A percentile compares a stretch with the other conserved stretches of the same genome.
phyloP scores from a whole-genome alignment of 35 echinoderm and acorn worm species.

The Eucidaris tribuloides region DNA sequence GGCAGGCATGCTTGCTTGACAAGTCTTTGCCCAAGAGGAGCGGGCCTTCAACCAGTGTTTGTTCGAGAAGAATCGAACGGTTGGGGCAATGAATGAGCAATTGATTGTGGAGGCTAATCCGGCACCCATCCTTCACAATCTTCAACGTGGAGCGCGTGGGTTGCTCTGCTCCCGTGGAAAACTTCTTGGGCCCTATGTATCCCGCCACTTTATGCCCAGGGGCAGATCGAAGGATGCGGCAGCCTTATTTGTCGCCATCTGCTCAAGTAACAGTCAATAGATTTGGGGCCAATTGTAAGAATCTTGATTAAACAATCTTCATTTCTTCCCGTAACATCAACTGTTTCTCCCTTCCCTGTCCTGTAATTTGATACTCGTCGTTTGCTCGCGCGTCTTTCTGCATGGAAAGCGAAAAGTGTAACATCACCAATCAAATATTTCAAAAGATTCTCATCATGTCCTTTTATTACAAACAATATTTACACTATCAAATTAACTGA shows the following conservation, averaged over 20 bases:
- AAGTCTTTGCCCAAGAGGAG: not conserved
- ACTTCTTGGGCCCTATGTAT: not conserved
- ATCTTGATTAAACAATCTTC: constrained; percentile 19
- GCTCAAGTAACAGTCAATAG: constrained; percentile 21
- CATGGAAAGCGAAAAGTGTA: too few relatives aligned
- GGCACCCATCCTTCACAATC: not conserved
- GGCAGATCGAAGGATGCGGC: not conserved
- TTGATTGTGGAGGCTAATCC: constrained; percentile 7
- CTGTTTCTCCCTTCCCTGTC: too few relatives aligned
- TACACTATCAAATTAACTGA: too few relatives aligned
- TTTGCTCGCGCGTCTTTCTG: too few relatives aligned
- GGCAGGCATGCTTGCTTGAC: not conserved
- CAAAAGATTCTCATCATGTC: too few relatives aligned
- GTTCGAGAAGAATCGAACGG: constrained; percentile 11
- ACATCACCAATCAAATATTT: too few relatives aligned
- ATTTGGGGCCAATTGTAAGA: not conserved
- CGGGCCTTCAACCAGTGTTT: not conserved
- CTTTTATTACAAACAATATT: too few relatives aligned
- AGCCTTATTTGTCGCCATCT: constrained; percentile 6
- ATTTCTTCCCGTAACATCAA: too few relatives aligned
- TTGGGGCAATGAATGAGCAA: constrained; percentile 5
- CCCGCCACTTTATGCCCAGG: not conserved
- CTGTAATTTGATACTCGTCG: too few relatives aligned
- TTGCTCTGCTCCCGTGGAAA: not conserved
- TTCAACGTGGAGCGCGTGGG: constrained; percentile 12